Percentiles rank a stretch among this genome's conserved stretches.
Evolutionary conservation across 1,140 invertebrate genomes (phyloP).

Genomic region (Lepidurus packardi): DNA sequence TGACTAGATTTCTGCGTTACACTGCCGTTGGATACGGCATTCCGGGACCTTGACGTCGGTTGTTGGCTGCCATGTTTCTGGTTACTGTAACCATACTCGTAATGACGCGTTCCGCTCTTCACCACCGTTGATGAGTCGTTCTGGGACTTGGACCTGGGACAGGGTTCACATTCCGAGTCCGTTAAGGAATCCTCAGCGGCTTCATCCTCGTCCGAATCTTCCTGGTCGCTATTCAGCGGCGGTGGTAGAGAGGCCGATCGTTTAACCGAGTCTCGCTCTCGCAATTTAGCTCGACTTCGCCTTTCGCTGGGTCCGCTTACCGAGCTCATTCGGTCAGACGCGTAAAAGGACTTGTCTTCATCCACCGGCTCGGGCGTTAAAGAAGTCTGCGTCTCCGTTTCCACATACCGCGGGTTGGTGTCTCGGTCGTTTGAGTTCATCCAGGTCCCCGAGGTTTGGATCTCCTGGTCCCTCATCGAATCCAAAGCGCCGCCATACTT

Average conservation of each 20-base stretch:
- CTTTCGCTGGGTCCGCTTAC: conserved; percentile 20
- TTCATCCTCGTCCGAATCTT: conserved; percentile 29
- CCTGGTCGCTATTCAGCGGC: conserved; percentile 25
- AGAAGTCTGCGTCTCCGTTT: conserved; percentile 35
- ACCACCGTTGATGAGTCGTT: conserved; percentile 30
- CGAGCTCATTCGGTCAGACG: not conserved
- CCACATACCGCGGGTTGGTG: conserved; percentile 35
- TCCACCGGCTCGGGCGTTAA: conserved; percentile 30
- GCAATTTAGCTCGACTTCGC: conserved; percentile 23
- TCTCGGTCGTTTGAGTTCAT: conserved; percentile 35
- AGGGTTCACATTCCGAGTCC: conserved; percentile 30
- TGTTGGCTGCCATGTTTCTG: conserved; percentile 27
- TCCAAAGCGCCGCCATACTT: conserved; percentile 12
- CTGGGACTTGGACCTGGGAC: conserved; percentile 28
- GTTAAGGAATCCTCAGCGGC: conserved; percentile 33
- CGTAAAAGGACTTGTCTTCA: conserved; percentile 11
- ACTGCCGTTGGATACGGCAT: not conserved
- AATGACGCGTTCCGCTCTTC: conserved; percentile 18
- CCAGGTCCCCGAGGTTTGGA: conserved; percentile 38
- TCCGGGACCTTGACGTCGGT: not conserved
- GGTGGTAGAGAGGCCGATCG: conserved; percentile 39
- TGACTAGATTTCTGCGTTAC: conserved; percentile 35
- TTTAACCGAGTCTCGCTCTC: conserved; percentile 29
- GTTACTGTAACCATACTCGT: conserved; percentile 28
- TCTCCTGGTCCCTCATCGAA: conserved; percentile 37